phyloP scores from a whole-genome alignment of 1,140 invertebrate genomes.

The Zophobas atratus region DNA sequence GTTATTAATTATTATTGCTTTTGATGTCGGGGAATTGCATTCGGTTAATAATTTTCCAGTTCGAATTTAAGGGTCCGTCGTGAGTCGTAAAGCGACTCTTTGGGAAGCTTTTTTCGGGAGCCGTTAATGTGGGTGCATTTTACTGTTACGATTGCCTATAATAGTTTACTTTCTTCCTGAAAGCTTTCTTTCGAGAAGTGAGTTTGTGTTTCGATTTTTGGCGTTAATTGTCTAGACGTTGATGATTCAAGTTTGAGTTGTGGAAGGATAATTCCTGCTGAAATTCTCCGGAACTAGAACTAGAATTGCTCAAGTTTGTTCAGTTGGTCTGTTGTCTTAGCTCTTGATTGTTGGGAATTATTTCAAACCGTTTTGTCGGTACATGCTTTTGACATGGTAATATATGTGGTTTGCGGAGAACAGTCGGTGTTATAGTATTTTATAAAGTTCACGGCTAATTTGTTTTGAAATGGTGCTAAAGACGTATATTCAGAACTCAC shows the following conservation, averaged over 20 bases:
- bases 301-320: conserved; percentile 46
- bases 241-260: conserved; percentile 33
- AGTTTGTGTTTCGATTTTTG: neutral
- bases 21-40: neutral
- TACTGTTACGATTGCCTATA: conserved; percentile 32
- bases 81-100: neutral
- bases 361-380: conserved; percentile 39
- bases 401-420: conserved; percentile 44
- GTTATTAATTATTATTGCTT: conserved; percentile 8
- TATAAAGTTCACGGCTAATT: conserved; percentile 46
- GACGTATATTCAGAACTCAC: conserved; percentile 41
- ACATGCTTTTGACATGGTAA: conserved; percentile 49
- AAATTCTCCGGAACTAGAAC: conserved; percentile 28
- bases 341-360: conserved; percentile 49
- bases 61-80: neutral
- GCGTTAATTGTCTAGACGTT: conserved; percentile 20
- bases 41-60: neutral
- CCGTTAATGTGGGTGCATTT: conserved; percentile 21
- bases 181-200: neutral
- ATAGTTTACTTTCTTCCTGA: conserved; percentile 26
- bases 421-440: conserved; percentile 47
- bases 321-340: conserved; percentile 34
- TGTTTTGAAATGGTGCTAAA: conserved; percentile 40
- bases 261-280: conserved; percentile 29
- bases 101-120: conserved; percentile 11